Conservation (phyloP, 1,140 invertebrate species). For the Euborellia annulipes region DNA sequence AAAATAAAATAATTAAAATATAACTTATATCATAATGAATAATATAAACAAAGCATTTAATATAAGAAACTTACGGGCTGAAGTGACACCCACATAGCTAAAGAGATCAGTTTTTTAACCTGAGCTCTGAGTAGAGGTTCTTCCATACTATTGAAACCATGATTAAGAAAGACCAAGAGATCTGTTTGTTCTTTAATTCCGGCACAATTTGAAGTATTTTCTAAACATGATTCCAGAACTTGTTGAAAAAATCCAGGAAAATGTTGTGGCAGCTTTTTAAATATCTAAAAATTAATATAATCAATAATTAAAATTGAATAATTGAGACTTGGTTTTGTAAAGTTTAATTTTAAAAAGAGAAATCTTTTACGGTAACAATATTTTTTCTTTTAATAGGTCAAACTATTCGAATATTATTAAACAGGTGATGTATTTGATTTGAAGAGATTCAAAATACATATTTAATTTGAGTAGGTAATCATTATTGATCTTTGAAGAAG, state of each 20-base stretch:
- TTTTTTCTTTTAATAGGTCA: no score
- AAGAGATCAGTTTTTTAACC: conserved; percentile 78
- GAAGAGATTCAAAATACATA: no score
- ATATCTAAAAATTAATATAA: conserved; percentile 41
- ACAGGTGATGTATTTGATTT: no score
- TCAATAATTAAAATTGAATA: no score
- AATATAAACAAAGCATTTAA: background rate
- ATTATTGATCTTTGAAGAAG: no score
- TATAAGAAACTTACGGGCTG: conserved; percentile 44
- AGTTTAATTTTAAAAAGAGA: no score
- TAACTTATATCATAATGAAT: background rate
- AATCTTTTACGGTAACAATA: no score
- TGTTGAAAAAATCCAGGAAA: conserved; percentile 80
- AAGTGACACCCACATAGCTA: conserved; percentile 87
- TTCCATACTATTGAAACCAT: conserved; percentile 96
- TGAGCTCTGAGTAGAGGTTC: conserved; percentile 82
- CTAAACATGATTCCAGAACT: conserved; percentile 54
- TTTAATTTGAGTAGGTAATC: no score
- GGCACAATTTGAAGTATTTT: conserved; percentile 27
- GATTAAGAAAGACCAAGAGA: conserved; percentile 81
- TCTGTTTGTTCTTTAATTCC: conserved; percentile 75
- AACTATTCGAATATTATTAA: no score
- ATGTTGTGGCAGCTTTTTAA: conserved; percentile 61
- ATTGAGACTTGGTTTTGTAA: no score
- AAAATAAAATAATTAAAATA: conserved; percentile 13